Conservation (phyloP, 2,888 invertebrate species). For the Lepidocyrtinus sp. region DNA sequence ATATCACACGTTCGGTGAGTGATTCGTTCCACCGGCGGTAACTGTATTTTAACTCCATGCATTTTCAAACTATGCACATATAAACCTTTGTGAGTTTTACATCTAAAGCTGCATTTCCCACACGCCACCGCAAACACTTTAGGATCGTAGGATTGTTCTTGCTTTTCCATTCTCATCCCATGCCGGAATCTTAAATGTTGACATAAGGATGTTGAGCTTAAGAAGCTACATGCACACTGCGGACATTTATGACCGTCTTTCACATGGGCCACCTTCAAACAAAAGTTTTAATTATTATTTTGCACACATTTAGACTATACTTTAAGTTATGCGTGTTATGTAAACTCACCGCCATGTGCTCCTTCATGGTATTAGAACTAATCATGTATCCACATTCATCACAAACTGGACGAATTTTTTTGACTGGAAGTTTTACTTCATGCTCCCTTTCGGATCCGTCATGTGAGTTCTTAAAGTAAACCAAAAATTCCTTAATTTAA, state of each 20-base stretch:
- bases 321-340: too few relatives aligned
- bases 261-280: neutral
- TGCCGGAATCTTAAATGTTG: neutral
- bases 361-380: neutral
- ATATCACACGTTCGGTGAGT: neutral
- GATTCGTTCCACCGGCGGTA: neutral
- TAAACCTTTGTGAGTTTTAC: neutral
- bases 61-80: constrained; percentile 2
- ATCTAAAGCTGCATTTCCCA: constrained; percentile 17
- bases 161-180: neutral
- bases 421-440: too few relatives aligned
- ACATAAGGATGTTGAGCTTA: neutral
- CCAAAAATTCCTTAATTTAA: too few relatives aligned
- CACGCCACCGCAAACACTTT: neutral
- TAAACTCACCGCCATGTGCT: neutral
- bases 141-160: neutral
- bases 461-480: too few relatives aligned
- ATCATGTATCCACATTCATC: neutral
- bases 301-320: too few relatives aligned
- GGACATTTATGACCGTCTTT: neutral
- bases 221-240: neutral
- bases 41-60: constrained; percentile 23
- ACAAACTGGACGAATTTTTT: neutral
- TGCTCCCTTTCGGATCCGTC: too few relatives aligned
- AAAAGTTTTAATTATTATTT: too few relatives aligned